A percentile compares a stretch with the other conserved stretches of the same genome.
Evolutionary conservation across 2,797 vertebrate species (phyloP).

Genomic region (Gymnodraco acuticeps): DNA sequence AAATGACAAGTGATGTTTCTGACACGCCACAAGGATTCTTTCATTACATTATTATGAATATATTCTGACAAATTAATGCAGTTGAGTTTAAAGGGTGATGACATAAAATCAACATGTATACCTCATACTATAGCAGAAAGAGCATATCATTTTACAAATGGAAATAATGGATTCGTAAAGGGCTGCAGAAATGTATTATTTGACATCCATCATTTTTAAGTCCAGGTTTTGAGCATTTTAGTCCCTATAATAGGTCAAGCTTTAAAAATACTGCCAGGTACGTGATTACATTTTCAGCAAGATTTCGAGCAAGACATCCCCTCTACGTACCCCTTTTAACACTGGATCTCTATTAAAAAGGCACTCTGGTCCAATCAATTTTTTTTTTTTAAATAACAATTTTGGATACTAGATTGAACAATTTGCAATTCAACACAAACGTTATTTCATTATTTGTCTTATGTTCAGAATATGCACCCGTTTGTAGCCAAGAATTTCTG

Average conservation of each 20-base stretch:
- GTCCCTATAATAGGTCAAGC: neutral
- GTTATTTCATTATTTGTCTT: neutral
- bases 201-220: too few species aligned
- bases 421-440: neutral
- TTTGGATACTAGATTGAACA: too few species aligned
- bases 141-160: neutral
- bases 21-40: neutral
- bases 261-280: neutral
- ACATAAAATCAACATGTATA: neutral
- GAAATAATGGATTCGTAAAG: neutral
- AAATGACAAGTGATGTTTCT: neutral
- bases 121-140: neutral
- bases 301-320: too few species aligned
- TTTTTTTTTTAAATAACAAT: too few species aligned
- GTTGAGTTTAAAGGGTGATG: conserved; percentile 3
- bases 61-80: conserved; percentile 1
- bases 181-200: neutral
- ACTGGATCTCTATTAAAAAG: too few species aligned
- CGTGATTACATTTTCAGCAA: too few species aligned
- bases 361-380: too few species aligned
- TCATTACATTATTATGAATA: neutral
- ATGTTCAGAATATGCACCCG: neutral
- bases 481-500: neutral
- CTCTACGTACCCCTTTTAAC: too few species aligned
- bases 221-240: neutral